phyloP scores from a whole-genome alignment of 2,888 invertebrate species.

The Enchytraeus crypticus region DNA sequence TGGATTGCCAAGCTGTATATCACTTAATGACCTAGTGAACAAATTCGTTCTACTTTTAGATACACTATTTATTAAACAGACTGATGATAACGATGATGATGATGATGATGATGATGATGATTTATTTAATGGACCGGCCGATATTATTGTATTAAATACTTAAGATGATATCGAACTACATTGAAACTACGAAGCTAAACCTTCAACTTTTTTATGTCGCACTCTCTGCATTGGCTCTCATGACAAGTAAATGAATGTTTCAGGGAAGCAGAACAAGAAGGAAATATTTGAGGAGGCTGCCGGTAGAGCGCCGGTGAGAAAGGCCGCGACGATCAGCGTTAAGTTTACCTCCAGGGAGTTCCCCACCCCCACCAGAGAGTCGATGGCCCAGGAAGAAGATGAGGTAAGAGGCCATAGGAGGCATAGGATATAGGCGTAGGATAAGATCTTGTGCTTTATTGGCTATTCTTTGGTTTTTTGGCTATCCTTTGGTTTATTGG shows the following conservation, averaged over 20 bases:
- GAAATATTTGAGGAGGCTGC: slow-evolving; percentile 37
- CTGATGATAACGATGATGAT: too few species aligned
- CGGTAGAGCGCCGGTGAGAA: slow-evolving; percentile 48
- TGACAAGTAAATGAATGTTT: neutral
- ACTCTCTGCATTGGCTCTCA: too few species aligned
- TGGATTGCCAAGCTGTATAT: too few species aligned
- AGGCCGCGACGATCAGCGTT: slow-evolving; percentile 57
- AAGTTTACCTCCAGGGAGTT: slow-evolving; percentile 68
- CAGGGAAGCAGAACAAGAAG: neutral
- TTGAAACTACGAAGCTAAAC: too few species aligned
- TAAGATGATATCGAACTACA: too few species aligned
- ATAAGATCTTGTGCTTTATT: neutral
- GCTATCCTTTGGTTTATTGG: neutral
- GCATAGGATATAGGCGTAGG: neutral
- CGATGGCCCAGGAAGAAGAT: slow-evolving; percentile 55
- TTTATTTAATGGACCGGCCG: too few species aligned
- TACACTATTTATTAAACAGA: too few species aligned
- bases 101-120: too few species aligned
- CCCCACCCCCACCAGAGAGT: slow-evolving; percentile 63
- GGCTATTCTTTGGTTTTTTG: neutral
- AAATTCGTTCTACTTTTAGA: too few species aligned
- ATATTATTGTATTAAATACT: too few species aligned
- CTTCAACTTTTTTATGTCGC: too few species aligned
- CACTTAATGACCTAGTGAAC: too few species aligned
- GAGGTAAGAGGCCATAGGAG: slow-evolving; percentile 49